These are phyloP conservation scores for Trichomycterus rosablanca DNA, from an alignment of 2,113 vertebrate genomes.

Conservation along the genomic window DNA sequence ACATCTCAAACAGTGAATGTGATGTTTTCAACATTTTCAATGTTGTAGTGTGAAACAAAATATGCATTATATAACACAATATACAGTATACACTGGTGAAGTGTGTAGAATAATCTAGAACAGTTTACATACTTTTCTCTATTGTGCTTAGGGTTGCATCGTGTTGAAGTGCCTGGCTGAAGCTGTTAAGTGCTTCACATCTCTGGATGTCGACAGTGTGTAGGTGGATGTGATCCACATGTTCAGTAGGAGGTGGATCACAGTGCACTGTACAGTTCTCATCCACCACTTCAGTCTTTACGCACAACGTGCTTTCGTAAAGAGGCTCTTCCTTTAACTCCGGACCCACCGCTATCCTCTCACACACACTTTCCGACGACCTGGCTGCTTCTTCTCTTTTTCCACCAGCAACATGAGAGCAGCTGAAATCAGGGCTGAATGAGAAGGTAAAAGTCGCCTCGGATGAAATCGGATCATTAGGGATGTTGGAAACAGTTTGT, in stretches of 20 bases:
- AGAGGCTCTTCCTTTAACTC: constrained; percentile 45
- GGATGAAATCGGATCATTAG: constrained; percentile 2
- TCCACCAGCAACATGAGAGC: background rate
- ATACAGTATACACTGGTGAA: too few species aligned
- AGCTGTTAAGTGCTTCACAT: background rate
- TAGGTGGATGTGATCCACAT: background rate
- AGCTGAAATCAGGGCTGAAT: background rate
- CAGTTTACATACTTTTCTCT: constrained; percentile 15
- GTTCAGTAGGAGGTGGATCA: background rate
- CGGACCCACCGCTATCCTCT: too few species aligned
- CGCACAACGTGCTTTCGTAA: constrained; percentile 18
- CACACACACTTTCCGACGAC: background rate
- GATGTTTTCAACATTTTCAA: too few species aligned
- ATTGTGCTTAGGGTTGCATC: background rate
- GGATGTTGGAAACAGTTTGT: background rate
- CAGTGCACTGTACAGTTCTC: constrained; percentile 9
- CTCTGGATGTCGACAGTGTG: background rate
- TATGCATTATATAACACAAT: too few species aligned
- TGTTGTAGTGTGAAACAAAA: too few species aligned
- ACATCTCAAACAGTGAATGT: too few species aligned
- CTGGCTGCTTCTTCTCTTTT: constrained; percentile 5
- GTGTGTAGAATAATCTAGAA: too few species aligned
- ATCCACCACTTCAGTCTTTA: constrained; percentile 44
- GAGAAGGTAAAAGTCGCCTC: background rate
- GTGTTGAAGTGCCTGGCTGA: background rate